Percentiles rank a stretch among this genome's conserved stretches.
Conservation (phyloP, 1,140 invertebrate genomes). For the Teleogryllus occipitalis region DNA sequence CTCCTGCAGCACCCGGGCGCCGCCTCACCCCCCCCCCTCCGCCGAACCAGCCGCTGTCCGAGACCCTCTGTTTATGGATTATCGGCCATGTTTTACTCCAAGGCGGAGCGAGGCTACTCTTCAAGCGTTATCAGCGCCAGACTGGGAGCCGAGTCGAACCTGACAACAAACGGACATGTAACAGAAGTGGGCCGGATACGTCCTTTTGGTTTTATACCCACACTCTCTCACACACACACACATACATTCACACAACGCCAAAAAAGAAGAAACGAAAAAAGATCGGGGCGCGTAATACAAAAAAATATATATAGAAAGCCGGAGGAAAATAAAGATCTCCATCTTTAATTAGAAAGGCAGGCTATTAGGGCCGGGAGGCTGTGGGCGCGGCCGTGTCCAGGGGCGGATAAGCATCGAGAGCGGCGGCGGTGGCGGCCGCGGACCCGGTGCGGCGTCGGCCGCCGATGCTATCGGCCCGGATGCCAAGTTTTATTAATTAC, state of each 20-base stretch:
- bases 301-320: slow-evolving; percentile 6
- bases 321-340: slow-evolving; percentile 4
- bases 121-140: background rate
- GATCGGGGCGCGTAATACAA: background rate
- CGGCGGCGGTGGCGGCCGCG: too few relatives aligned
- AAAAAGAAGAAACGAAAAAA: background rate
- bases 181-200: background rate
- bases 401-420: background rate
- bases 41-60: background rate
- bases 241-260: too few relatives aligned
- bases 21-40: too few relatives aligned
- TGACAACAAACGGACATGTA: slow-evolving; percentile 1
- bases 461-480: background rate
- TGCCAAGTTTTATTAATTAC: slow-evolving; percentile 15
- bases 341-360: slow-evolving; percentile 5
- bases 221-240: background rate
- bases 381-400: background rate
- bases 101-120: background rate
- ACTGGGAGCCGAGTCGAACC: background rate
- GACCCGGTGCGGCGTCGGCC: background rate
- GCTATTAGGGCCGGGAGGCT: background rate
- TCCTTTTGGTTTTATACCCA: background rate
- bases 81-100: background rate
- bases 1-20: too few relatives aligned
- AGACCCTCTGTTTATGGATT: background rate